Base-by-base conservation (phyloP, 2,888 invertebrate species). In the Entomobrya multifasciata region DNA sequence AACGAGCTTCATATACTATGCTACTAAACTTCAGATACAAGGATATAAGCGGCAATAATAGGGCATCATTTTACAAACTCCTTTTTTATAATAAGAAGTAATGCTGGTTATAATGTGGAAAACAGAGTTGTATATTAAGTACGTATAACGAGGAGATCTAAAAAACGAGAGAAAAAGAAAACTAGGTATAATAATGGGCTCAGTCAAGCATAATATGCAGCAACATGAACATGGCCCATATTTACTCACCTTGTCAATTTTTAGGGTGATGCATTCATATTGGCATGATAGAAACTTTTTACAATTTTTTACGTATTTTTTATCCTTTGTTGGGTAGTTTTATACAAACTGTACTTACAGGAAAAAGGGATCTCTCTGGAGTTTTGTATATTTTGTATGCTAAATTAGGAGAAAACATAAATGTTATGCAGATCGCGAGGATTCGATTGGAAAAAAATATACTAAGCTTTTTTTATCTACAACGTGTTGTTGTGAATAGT, bases 231-330 rank as follows among this genome's bases (percentile, higher is more conserved):
- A 70, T 70, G 70, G 47, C 25, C 65, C 30, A 52, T 60, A 77
- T 57, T 57, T 57, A 76, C 44, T 60, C 55, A 25, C 36, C n/a
- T 65, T 79, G 78, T 65, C 78, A 79, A 79, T 79, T 79, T 65
- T 36, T 36, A 36, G 4, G 36, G 8, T 36, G 49, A n/a, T 57
- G 41, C 77, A 57, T 41, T 77, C 76, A 55, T 30, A 3, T 27
- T 5, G 30, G 13, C 49, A 74, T 52, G 47, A 15, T 22, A 25
- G 36, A 4, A 36, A 36, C 36, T 6, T 36, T 36, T 36, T 36
- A 6, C 36, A 36, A 6, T 36, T 36, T 36, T 36, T 36, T 36
- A 6, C 36, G 36, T 36, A 36, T 36, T 36, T 36, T 36, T 36
- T 36, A 8, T 36, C 5, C 8, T 36, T 36, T 36, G 4, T 36